Evolutionary conservation across 2,797 vertebrate species (phyloP).

Genomic region (Uromys caudimaculatus): DNA sequence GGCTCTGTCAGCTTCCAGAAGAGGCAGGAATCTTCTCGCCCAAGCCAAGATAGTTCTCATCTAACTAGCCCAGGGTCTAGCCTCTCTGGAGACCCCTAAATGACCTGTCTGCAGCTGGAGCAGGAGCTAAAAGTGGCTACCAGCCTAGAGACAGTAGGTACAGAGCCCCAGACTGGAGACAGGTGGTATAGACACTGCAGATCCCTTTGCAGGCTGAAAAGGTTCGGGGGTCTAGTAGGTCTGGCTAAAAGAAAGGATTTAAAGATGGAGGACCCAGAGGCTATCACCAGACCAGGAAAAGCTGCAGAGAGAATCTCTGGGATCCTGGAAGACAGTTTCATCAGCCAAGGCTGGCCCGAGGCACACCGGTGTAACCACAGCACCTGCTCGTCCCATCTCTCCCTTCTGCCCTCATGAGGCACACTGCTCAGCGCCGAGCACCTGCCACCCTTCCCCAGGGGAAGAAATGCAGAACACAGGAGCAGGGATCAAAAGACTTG

Average conservation of each 20-base stretch:
- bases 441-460: neutral
- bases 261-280: neutral
- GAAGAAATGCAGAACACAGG: neutral
- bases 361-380: neutral
- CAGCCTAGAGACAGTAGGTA: neutral
- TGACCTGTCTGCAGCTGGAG: neutral
- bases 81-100: conserved; percentile 17
- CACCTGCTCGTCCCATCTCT: neutral
- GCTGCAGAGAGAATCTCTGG: neutral
- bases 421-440: neutral
- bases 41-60: neutral
- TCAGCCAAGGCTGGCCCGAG: neutral
- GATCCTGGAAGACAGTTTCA: neutral
- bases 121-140: conserved; percentile 12
- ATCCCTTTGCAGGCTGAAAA: neutral
- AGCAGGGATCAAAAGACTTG: neutral
- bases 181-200: neutral
- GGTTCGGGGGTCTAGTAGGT: neutral
- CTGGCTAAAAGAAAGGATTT: neutral
- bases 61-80: conserved; percentile 18
- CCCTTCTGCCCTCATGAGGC: neutral
- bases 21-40: neutral
- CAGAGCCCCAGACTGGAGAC: neutral
- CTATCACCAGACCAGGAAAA: neutral
- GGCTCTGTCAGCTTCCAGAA: neutral